These are phyloP conservation scores for Mirza zaza DNA, from an alignment of 2,113 vertebrate genomes.

Conservation along the genomic window DNA sequence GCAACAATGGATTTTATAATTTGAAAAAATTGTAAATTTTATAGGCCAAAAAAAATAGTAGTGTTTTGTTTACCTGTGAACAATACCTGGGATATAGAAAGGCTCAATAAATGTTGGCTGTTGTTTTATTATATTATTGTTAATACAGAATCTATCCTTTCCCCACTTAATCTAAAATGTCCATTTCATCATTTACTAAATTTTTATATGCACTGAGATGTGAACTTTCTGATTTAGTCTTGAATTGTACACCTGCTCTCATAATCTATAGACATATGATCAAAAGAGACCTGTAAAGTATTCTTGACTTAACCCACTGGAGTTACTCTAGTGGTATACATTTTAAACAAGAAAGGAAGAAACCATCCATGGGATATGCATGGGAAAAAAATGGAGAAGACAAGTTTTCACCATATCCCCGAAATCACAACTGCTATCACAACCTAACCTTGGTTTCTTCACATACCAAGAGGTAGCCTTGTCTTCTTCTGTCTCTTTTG, in stretches of 20 bases:
- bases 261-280: not conserved
- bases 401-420: not conserved
- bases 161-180: not conserved
- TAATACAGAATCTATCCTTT: slow-evolving; percentile 15
- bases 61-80: not conserved
- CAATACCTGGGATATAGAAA: not conserved
- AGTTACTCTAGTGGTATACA: not conserved
- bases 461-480: slow-evolving; percentile 83
- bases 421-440: not conserved
- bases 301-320: not conserved
- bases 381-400: not conserved
- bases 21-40: not conserved
- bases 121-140: not conserved
- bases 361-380: not conserved
- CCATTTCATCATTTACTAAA: slow-evolving; percentile 23
- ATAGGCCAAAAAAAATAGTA: not conserved
- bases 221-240: not conserved
- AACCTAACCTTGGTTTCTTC: not conserved
- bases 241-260: not conserved
- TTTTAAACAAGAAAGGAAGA: not conserved
- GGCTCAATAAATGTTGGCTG: not conserved
- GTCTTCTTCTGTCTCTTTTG: slow-evolving; percentile 91
- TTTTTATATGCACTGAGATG: not conserved
- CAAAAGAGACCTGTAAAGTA: not conserved
- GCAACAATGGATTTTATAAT: not conserved